These are phyloP conservation scores for Campoplex capitator DNA, from an alignment of 2,888 invertebrate genomes.

Conservation along the genomic window DNA sequence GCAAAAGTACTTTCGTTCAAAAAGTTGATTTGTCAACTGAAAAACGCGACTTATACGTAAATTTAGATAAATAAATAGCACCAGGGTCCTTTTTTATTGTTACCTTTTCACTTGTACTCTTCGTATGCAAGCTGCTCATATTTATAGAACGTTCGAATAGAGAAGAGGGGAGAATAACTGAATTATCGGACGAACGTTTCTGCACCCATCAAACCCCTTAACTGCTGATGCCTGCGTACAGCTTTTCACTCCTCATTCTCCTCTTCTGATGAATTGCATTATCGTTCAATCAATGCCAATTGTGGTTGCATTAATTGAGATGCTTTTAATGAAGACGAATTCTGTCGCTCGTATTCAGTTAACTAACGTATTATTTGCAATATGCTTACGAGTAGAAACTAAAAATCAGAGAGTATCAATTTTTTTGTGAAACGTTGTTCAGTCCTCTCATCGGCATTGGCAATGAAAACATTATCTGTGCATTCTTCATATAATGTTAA, in stretches of 20 bases:
- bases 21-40: not conserved
- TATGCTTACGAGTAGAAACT: not conserved
- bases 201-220: conserved; percentile 36
- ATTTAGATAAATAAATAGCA: not conserved
- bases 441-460: not conserved
- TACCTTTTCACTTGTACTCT: not conserved
- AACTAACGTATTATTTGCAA: not conserved
- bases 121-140: conserved; percentile 4
- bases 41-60: not conserved
- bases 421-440: not conserved
- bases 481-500: too few species aligned
- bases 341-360: not conserved
- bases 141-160: conserved; percentile 16
- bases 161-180: conserved; percentile 15
- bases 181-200: conserved; percentile 23
- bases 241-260: not conserved
- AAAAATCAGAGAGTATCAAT: not conserved
- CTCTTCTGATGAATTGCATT: conserved; percentile 38
- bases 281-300: conserved; percentile 47
- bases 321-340: conserved; percentile 16
- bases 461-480: not conserved
- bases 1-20: not conserved
- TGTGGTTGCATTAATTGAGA: conserved; percentile 18
- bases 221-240: conserved; percentile 21
- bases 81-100: not conserved